Base-by-base conservation (phyloP, 2,888 invertebrate genomes). In the Ectropis crepuscularia region DNA sequence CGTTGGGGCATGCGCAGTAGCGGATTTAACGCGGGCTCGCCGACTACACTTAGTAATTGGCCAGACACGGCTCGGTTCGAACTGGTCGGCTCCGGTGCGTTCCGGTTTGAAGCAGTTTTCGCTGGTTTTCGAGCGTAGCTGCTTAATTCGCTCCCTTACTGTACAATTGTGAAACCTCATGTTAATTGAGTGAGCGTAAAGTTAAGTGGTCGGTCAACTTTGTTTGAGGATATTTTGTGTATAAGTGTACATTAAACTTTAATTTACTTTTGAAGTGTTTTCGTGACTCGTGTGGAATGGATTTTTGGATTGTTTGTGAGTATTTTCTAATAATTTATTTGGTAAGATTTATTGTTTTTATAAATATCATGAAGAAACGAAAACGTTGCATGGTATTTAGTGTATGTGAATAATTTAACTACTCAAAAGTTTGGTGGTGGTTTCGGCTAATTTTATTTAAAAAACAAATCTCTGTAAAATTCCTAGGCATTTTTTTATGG, bases 41-140 rank as follows among this genome's bases (percentile, higher is more conserved):
- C 79, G 82, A 81, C 78, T 72, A 79, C 78, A 81, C 76, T 85
- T 79, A 91, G 92, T 91, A 89, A 90, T 90, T 89, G 90, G 90
- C 89, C 87, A 85, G 67, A 73, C 81, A 83, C 79, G 82, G 85
- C 75, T 77, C 77, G 76, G 80, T 74, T 59, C 63, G 70, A 80
- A 83, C 77, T 71, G 71, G 72, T 71, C 53, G 41, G 48, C 64
- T 71, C 74, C 72, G 73, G 72, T 73, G 57, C 28, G 58, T 11
- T 54, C 62, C 65, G 62, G 61, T 75, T 77, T 70, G 8, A 16
- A 16, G 11, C 54, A 38, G 38, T 38, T 54, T 38, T 0, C 16
- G 36, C 47, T 46, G 58, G 53, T 58, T 58, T 58, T 63, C 63
- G 63, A 54, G 41, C 46, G 50, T 50, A 39, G 53, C 59, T 50